Base-by-base conservation (phyloP, 2,888 invertebrate species). In the Polyploca ridens region DNA sequence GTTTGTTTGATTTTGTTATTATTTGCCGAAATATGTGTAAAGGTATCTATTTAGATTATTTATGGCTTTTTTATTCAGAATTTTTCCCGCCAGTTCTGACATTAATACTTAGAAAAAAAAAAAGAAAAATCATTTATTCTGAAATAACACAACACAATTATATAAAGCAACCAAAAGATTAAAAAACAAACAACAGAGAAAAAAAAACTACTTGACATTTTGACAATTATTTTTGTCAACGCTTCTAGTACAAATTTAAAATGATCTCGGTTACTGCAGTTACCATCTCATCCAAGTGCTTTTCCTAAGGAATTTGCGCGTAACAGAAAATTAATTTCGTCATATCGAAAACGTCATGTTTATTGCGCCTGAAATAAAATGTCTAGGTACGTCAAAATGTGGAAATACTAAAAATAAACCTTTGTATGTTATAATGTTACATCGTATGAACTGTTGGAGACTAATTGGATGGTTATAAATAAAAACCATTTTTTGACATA, bases 311-410 rank as follows among this genome's bases (percentile, higher is more conserved):
- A 69, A 73, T 73, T 71, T 62, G 67, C 54, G n/a, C 57, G 5
- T 19, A 54, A 66, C 16, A 71, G 72, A 70, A 67, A 63, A 66
- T 65, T 62, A 1, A 54, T 67, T 64, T 63, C 71, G 73, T 77
- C 77, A 72, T 67, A 58, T 61, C 27, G 44, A 10, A 59, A 58
- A 70, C 78, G 72, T 76, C 75, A 73, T 67, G 19, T 54, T 69
- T 35, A 68, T 71, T 33, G 64, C 66, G 63, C 65, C 63, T 58
- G 54, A 66, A 72, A 79, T 79, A 74, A 74, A 70, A 63, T 49
- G 35, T 69, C 64, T 68, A 13, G 3, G 4, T 41, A 65, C 67
- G 66, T 65, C 66, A 62, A 68, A 41, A 46, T 33, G 63, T 65
- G 16, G 67, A 78, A 68, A 76, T 69, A 33, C 59, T 38, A 19